Evolutionary conservation across 2,888 invertebrate genomes (phyloP).

Genomic region (Allygus modestus): DNA sequence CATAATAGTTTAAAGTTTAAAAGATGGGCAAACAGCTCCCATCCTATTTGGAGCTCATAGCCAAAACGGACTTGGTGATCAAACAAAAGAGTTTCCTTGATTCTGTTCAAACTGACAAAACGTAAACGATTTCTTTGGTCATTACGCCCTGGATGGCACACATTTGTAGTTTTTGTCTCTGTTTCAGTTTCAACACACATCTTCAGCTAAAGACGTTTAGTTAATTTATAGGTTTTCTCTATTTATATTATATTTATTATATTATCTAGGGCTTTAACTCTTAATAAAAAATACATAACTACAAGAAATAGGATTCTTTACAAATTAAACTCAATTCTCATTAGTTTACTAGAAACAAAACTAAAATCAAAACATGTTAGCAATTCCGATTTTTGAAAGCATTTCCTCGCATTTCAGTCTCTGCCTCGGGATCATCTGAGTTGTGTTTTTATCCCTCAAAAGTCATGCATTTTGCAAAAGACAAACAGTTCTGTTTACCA

Average conservation of each 20-base stretch:
- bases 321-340: too few species aligned
- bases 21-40: too few species aligned
- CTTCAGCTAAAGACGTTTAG: background rate
- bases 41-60: too few species aligned
- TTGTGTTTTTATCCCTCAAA: conserved; percentile 49
- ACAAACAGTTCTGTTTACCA: conserved; percentile 46
- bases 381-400: too few species aligned
- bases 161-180: background rate
- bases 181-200: background rate
- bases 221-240: too few species aligned
- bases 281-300: too few species aligned
- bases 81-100: background rate
- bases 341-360: too few species aligned
- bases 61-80: background rate
- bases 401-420: background rate
- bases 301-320: too few species aligned
- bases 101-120: background rate
- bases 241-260: too few species aligned
- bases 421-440: background rate
- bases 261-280: too few species aligned
- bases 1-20: too few species aligned
- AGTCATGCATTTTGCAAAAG: conserved; percentile 52
- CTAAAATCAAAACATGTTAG: too few species aligned
- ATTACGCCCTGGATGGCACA: background rate
- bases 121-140: background rate